Percentiles rank a stretch among this genome's conserved stretches.
These are phyloP conservation scores for Morone chrysops DNA, from an alignment of 2,113 vertebrate species.

Conservation along the genomic window DNA sequence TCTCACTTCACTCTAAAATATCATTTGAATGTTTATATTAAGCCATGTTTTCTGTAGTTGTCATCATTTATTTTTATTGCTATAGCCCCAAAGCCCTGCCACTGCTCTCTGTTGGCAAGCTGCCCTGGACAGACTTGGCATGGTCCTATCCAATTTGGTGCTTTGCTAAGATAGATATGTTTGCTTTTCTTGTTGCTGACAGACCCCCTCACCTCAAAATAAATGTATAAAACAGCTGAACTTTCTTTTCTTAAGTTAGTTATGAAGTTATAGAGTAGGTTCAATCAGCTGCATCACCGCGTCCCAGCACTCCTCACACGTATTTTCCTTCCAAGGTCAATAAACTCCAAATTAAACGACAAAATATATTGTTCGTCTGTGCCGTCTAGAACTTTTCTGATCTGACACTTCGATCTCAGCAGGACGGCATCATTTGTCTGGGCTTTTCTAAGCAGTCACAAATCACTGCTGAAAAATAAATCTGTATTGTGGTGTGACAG, in stretches of 20 bases:
- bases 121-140: conserved; percentile 77
- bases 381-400: background rate
- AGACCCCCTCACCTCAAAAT: conserved; percentile 75
- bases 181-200: conserved; percentile 80
- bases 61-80: conserved; percentile 63
- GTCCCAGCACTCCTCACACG: background rate
- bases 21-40: conserved; percentile 45
- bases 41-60: conserved; percentile 45
- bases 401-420: background rate
- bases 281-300: background rate
- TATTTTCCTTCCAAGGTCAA: background rate
- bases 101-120: conserved; percentile 67
- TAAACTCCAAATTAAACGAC: background rate
- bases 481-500: background rate
- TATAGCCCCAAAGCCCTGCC: conserved; percentile 45
- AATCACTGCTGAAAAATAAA: background rate
- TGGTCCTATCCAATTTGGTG: conserved; percentile 80
- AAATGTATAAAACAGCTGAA: conserved; percentile 75
- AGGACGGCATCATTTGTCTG: background rate
- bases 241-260: conserved; percentile 68
- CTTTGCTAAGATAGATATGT: conserved; percentile 83
- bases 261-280: conserved; percentile 43
- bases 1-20: conserved; percentile 17
- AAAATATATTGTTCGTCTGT: background rate
- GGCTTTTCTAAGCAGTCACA: background rate